Conservation (phyloP, 1,140 invertebrate genomes). For the Colletes gigas region DNA sequence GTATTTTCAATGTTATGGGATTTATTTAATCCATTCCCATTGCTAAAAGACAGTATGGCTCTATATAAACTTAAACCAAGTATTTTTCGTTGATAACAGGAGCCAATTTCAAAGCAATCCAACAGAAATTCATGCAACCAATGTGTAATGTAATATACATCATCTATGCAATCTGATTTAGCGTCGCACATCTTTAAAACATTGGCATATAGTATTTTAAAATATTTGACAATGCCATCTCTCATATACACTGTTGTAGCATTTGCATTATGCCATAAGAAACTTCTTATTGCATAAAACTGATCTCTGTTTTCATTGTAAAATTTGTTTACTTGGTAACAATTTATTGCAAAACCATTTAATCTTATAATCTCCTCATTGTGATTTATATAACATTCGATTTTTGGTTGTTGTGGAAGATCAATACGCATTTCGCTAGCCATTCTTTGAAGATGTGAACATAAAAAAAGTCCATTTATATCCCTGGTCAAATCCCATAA, state of each 20-base stretch:
- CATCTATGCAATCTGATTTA: constrained; percentile 1
- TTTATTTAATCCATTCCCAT: constrained; percentile 8
- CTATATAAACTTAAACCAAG: constrained; percentile 77
- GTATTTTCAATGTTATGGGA: constrained; percentile 1
- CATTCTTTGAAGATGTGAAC: constrained; percentile 64
- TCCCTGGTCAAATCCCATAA: constrained; percentile 59
- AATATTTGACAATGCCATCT: constrained; percentile 68
- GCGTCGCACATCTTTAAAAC: constrained; percentile 55
- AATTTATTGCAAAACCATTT: constrained; percentile 68
- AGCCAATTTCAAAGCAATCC: constrained; percentile 79
- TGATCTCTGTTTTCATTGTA: constrained; percentile 26
- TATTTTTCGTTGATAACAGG: constrained; percentile 82
- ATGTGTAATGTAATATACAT: constrained; percentile 72
- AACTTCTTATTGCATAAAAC: constrained; percentile 57
- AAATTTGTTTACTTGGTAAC: constrained; percentile 45
- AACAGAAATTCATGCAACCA: constrained; percentile 80
- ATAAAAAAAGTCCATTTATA: constrained; percentile 35
- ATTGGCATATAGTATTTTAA: constrained; percentile 64
- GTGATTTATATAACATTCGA: constrained; percentile 49
- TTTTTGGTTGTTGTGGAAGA: constrained; percentile 17
- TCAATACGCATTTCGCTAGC: constrained; percentile 48
- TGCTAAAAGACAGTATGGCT: constrained; percentile 65
- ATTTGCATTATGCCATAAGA: constrained; percentile 68
- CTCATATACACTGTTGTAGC: constrained; percentile 63
- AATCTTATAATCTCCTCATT: constrained; percentile 65